Evolutionary conservation across 2,113 vertebrate species (phyloP).

Genomic region (Aspidoscelis tigris): DNA sequence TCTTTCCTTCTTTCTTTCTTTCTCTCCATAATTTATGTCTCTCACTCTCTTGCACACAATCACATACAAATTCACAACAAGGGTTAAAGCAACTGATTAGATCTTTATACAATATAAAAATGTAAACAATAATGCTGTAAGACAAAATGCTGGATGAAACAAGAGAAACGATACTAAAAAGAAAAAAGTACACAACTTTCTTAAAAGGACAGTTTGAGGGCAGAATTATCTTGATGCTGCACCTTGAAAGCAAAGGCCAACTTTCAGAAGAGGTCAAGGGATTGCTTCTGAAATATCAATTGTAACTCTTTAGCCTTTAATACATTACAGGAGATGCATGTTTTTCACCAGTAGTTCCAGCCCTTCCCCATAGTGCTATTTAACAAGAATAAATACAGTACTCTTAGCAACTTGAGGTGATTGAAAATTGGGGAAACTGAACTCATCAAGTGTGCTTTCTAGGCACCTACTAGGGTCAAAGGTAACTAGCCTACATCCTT

Average conservation of each 20-base stretch:
- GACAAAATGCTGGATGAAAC: constrained; percentile 43
- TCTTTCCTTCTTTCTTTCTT: neutral
- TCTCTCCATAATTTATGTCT: constrained; percentile 30
- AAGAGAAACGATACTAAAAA: constrained; percentile 18
- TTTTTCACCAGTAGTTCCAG: neutral
- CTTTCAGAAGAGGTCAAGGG: constrained; percentile 34
- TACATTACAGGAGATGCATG: constrained; percentile 46
- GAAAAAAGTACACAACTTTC: neutral
- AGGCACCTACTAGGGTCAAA: neutral
- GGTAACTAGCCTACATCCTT: too few species aligned
- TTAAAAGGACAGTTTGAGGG: neutral
- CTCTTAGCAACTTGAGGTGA: constrained; percentile 1
- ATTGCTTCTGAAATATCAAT: constrained; percentile 46
- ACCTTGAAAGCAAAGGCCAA: constrained; percentile 18
- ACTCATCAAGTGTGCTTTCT: neutral
- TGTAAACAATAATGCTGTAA: constrained; percentile 58
- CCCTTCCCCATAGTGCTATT: neutral
- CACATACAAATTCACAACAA: constrained; percentile 10
- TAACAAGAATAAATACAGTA: constrained; percentile 16
- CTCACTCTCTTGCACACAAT: constrained; percentile 12
- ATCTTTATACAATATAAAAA: constrained; percentile 38
- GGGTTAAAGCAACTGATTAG: constrained; percentile 24
- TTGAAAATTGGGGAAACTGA: neutral
- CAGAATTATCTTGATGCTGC: neutral
- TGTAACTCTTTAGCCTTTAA: constrained; percentile 34